A percentile compares a stretch with the other conserved stretches of the same genome.
Conservation (phyloP, 2,797 vertebrate species). For the Lepidocolaptes lacrymiger region DNA sequence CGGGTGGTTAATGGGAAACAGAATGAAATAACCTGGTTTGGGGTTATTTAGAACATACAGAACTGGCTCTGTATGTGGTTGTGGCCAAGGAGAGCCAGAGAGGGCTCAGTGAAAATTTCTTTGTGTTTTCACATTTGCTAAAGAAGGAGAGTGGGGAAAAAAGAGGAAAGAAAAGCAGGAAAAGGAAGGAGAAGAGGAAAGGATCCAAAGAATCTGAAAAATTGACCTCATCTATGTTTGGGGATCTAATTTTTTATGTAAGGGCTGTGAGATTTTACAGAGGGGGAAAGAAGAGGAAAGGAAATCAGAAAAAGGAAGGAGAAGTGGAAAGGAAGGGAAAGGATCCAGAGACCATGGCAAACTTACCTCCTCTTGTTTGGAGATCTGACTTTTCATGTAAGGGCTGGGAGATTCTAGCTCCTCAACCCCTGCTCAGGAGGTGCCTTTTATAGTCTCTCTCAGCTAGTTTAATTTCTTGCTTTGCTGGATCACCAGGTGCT, state of each 20-base stretch:
- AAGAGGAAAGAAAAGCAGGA: neutral
- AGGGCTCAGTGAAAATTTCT: neutral
- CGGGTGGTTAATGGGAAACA: neutral
- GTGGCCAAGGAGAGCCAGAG: neutral
- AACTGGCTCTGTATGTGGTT: neutral
- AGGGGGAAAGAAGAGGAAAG: neutral
- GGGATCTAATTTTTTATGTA: neutral
- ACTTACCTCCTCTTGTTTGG: neutral
- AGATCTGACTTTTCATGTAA: neutral
- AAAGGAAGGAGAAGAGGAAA: neutral
- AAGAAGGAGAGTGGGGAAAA: neutral
- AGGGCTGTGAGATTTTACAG: neutral
- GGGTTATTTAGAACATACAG: neutral
- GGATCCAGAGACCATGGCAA: neutral
- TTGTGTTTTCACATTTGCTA: neutral
- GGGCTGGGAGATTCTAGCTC: neutral
- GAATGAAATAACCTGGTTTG: neutral
- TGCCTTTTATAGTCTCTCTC: neutral
- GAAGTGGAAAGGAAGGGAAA: neutral
- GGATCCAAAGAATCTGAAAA: neutral
- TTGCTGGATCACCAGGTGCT: neutral
- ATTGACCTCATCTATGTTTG: neutral
- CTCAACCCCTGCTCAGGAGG: neutral
- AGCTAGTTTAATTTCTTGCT: neutral
- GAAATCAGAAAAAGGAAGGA: neutral